Conservation (phyloP, 1,140 invertebrate species). For the Thaumetopoea pityocampa region DNA sequence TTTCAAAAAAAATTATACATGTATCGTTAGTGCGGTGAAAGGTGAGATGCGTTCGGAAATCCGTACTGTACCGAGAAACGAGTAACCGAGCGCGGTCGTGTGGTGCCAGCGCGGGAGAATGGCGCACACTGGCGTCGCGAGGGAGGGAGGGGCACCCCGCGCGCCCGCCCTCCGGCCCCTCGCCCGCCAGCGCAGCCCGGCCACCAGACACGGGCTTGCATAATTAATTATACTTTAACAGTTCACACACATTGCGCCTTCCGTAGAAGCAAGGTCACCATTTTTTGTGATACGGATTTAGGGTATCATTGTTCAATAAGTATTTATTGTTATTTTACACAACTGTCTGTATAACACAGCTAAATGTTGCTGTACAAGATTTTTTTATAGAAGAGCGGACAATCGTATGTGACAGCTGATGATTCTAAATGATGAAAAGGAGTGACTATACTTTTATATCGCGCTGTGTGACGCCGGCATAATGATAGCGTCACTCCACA, state of each 20-base stretch:
- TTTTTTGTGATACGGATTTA: constrained; percentile 37
- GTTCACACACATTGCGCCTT: constrained; percentile 64
- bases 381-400: too few species aligned
- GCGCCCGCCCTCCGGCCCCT: constrained; percentile 8
- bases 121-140: constrained; percentile 60
- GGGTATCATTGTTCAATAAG: constrained; percentile 5
- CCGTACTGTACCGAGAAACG: constrained; percentile 53
- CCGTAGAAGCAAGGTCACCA: constrained; percentile 65
- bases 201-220: constrained; percentile 66
- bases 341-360: too few species aligned
- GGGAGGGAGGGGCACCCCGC: constrained; percentile 28
- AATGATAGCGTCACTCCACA: too few species aligned
- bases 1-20: constrained; percentile 49
- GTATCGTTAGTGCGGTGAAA: constrained; percentile 66
- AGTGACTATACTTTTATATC: too few species aligned
- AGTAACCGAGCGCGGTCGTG: constrained; percentile 60
- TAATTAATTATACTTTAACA: constrained; percentile 71
- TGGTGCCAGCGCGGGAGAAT: constrained; percentile 62
- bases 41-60: constrained; percentile 63
- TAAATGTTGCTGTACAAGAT: too few species aligned
- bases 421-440: too few species aligned
- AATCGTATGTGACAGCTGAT: too few species aligned
- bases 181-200: constrained; percentile 31
- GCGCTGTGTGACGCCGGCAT: too few species aligned
- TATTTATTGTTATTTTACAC: not conserved